Evolutionary conservation across 2,888 invertebrate genomes (phyloP).

Genomic region (Harmothoe impar): DNA sequence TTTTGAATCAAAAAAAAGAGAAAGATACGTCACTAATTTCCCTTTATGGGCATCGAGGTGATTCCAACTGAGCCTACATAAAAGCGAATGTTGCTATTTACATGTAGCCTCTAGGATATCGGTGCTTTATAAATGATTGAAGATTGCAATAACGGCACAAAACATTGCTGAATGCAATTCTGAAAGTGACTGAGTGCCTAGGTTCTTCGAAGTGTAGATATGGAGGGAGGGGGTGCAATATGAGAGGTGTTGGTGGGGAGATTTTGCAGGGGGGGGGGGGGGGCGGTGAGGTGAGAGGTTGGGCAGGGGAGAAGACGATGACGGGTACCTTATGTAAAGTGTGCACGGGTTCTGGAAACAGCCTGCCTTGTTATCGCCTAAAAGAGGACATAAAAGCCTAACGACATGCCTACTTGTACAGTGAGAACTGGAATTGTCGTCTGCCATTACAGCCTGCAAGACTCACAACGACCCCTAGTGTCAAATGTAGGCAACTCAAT

Average conservation of each 20-base stretch:
- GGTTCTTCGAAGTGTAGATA: too few relatives aligned
- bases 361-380: conserved; percentile 2
- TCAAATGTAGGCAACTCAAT: conserved; percentile 45
- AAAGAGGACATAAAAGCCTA: conserved; percentile 54
- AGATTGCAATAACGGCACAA: too few relatives aligned
- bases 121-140: too few relatives aligned
- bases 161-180: too few relatives aligned
- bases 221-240: background rate
- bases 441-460: conserved; percentile 32
- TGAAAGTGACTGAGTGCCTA: too few relatives aligned
- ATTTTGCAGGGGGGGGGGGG: background rate
- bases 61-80: too few relatives aligned
- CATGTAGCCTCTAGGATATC: too few relatives aligned
- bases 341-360: background rate
- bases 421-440: conserved; percentile 40
- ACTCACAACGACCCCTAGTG: conserved; percentile 46
- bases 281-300: background rate
- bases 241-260: background rate
- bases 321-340: background rate
- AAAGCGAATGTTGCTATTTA: too few relatives aligned
- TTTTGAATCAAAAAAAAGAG: too few relatives aligned
- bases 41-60: too few relatives aligned
- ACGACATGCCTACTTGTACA: conserved; percentile 43
- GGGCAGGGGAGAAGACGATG: background rate
- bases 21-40: too few relatives aligned